Evolutionary conservation across 92 coral and sea anemone genomes (phyloP), one percentile per base, ranked within the genome.

Genomic region (Muricea muricata): DNA sequence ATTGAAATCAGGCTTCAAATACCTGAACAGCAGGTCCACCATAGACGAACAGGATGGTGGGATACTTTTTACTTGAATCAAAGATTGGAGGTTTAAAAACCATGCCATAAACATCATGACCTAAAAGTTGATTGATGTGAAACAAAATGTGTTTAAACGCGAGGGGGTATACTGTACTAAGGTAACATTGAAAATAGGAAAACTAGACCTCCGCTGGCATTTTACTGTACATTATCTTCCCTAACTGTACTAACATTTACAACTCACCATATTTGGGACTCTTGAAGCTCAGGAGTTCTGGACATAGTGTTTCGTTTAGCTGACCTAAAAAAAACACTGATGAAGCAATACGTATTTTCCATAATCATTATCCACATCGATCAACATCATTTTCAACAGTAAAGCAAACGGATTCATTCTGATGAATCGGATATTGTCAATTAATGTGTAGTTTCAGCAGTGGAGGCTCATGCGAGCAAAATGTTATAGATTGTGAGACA

Each of bases 11-110:
- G n/a, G n/a, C n/a, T n/a, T n/a, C n/a, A n/a, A n/a, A n/a, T 73
- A 95, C 97, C 97, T 96, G 99, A 6, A 96, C 99, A 80, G 94
- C 94, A 45, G 99, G 99, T 30, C 99, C 99, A 39, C 97, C 99
- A 85, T 96, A 96, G 30, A 96, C 94, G 55, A 92, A 96, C 85
- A 96, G 81, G 25, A 96, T 91, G 7, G 96, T 90, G 12, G 99
- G 98, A 74, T 96, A 93, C 63, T 91, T 91, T 41, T 84, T 92
- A 13, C 94, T 92, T 25, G 96, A 93, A 42, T 92, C 90, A 88
- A 92, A 79, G 34, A 68, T 82, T 2, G 93, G 92, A 9, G 99
- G 99, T 81, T 96, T 96, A 74, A 93, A 88, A n/a, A 92, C 86
- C 85, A 96, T 84, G 0, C 99, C 99, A 75, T 96, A 91, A 34